A percentile compares a stretch with the other conserved stretches of the same genome.
These are phyloP conservation scores for Crax fasciolata DNA, from an alignment of 2,797 vertebrate species.

Conservation along the genomic window DNA sequence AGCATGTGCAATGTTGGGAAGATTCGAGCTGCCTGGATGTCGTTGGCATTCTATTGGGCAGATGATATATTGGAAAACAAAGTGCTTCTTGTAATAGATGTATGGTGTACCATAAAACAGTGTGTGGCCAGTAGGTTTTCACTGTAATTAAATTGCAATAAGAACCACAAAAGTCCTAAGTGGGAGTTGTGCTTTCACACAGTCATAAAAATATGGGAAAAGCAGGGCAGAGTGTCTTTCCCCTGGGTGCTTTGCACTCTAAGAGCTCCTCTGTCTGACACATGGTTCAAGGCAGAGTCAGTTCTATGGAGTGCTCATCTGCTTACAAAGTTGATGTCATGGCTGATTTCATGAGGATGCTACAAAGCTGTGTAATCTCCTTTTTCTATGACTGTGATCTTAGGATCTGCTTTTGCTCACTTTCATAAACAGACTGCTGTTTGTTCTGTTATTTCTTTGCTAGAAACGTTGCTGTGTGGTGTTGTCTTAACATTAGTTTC, in stretches of 20 bases:
- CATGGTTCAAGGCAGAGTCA: neutral
- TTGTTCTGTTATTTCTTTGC: neutral
- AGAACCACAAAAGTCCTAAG: neutral
- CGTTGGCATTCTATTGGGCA: neutral
- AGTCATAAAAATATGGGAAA: neutral
- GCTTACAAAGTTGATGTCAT: neutral
- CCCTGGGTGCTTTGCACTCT: neutral
- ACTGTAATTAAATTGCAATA: neutral
- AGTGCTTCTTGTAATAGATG: neutral
- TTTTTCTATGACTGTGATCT: neutral
- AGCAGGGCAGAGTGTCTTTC: neutral
- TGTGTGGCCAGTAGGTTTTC: neutral
- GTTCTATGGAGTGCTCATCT: neutral
- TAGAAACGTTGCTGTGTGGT: neutral
- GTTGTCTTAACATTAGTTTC: neutral
- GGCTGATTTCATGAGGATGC: neutral
- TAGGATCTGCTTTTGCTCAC: neutral
- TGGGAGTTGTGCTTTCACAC: neutral
- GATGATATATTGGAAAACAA: neutral
- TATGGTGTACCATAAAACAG: neutral
- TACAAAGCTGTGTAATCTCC: neutral
- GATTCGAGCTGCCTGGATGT: neutral
- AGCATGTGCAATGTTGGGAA: neutral
- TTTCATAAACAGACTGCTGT: neutral
- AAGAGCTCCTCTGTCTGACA: neutral